Evolutionary conservation across 2,797 vertebrate genomes (phyloP), one percentile per base, ranked within the genome.

Genomic region (Sitta carolinensis): DNA sequence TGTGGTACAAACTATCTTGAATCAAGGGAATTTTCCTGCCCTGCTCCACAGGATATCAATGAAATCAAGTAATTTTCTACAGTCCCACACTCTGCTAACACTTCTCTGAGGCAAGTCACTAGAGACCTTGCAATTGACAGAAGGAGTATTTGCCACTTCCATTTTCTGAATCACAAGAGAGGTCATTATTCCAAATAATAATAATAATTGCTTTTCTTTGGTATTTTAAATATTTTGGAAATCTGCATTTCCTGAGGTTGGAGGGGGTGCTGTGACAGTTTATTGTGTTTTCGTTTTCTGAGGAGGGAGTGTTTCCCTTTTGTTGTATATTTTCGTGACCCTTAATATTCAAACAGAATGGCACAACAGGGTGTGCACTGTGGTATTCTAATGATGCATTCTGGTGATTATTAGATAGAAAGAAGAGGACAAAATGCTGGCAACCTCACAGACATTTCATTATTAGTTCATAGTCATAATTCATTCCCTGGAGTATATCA

Each of bases 1-100:
- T 87, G 26, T 62, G 55, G 7, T 4, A 32, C n/a, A 69, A 55
- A 52, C 15, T 29, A 10, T 47, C 32, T 64, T 73, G 74, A 73
- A 81, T 14, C 3, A 6, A 73, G 8, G 5, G 2, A 0, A 0
- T 13, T 84, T 47, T 64, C n/a, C 40, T 54, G 8, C 8, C 9
- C 4, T 7, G 11, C 12, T 78, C 23, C 30, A 48, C 9, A 58
- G 19, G 17, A 38, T 50, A 59, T 16, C 4, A 10, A 16, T 22
- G 5, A 61, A 84, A 52, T 51, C 72, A 87, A 83, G 38, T 64
- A 3, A 22, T 30, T 80, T 73, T 74, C 57, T 50, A 9, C 27
- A 61, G 25, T 73, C 6, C 10, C 40, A 10, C 4, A 11, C 5
- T 38, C 52, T 61, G 20, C 3, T 61, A 70, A 22, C 16, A 38